Base-by-base conservation (phyloP, 1,140 invertebrate genomes). In the Thaumetopoea pityocampa region DNA sequence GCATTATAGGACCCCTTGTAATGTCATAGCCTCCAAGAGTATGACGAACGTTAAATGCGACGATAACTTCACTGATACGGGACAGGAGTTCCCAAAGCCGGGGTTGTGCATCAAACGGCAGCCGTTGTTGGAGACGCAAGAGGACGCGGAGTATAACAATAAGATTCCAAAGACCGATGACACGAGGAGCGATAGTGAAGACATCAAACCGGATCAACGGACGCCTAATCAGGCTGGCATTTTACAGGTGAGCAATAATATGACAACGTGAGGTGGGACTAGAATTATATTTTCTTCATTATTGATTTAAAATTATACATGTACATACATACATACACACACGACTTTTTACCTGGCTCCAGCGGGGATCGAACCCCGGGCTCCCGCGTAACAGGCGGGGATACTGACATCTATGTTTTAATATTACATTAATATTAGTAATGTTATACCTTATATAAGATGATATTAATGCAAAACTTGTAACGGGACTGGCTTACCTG, bases 21-120 rank as follows among this genome's bases (percentile, higher is more conserved):
- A 61, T 33, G 77, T 85, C 1, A 86, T 79, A 15, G 60, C 87
- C 0, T 88, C 87, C 0, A 88, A 88, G 46, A 88, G 87, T 48
- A 82, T 89, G 76, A 88, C 85, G 1, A 88, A 88, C 43, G 85
- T 89, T 11, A 87, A 87, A 47, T 53, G 60, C 1, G 72, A 82
- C 7, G 61, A 80, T 4, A 78, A 85, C 9, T 85, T 64, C 22
- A 79, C 66, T 3, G 81, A 86, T 27, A 78, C 80, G 0, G 72
- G 71, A 3, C 71, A 85, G 19, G 82, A 86, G 4, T 81, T 78
- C 23, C 45, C 66, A 0, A 78, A 77, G 34, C 51, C 69, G 0
- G 58, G 41, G 20, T 45, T 53, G 15, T 62, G 63, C 40, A 56
- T 71, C 6, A 80, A 76, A 42, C 52, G 72, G 0, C 73, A 79